Evolutionary conservation across 2,797 vertebrate species (phyloP).

Genomic region (Poecilia gillii): DNA sequence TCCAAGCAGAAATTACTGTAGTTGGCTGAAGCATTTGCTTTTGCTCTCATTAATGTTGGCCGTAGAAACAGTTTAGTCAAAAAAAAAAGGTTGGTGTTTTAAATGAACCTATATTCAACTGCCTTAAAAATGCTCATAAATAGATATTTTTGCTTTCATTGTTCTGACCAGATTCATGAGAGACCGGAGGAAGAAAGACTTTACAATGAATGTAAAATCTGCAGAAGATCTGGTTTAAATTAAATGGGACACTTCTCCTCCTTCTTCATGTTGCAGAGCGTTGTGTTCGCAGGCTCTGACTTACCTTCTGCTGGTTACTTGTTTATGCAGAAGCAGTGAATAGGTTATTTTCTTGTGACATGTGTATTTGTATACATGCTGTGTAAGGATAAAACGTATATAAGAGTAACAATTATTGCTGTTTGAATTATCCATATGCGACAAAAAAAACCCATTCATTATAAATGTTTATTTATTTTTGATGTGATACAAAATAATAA

Average conservation of each 20-base stretch:
- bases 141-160: constrained; percentile 43
- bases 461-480: constrained; percentile 84
- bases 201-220: constrained; percentile 78
- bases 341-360: constrained; percentile 66
- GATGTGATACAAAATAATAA: constrained; percentile 68
- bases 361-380: constrained; percentile 71
- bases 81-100: constrained; percentile 54
- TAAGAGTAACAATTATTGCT: constrained; percentile 45
- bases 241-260: neutral
- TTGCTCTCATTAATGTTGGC: constrained; percentile 64
- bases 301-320: constrained; percentile 44
- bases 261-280: constrained; percentile 26
- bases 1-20: constrained; percentile 65
- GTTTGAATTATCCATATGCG: constrained; percentile 60
- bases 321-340: constrained; percentile 51
- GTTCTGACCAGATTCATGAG: constrained; percentile 46
- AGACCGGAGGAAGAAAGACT: constrained; percentile 58
- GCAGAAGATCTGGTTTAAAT: constrained; percentile 10
- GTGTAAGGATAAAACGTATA: constrained; percentile 23
- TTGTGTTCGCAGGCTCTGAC: constrained; percentile 22
- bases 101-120: constrained; percentile 64
- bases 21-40: constrained; percentile 68
- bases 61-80: constrained; percentile 72
- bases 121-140: constrained; percentile 77
- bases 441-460: constrained; percentile 64